These are phyloP conservation scores for Arnoldichthys spilopterus DNA, from an alignment of 2,797 vertebrate species.

Conservation along the genomic window DNA sequence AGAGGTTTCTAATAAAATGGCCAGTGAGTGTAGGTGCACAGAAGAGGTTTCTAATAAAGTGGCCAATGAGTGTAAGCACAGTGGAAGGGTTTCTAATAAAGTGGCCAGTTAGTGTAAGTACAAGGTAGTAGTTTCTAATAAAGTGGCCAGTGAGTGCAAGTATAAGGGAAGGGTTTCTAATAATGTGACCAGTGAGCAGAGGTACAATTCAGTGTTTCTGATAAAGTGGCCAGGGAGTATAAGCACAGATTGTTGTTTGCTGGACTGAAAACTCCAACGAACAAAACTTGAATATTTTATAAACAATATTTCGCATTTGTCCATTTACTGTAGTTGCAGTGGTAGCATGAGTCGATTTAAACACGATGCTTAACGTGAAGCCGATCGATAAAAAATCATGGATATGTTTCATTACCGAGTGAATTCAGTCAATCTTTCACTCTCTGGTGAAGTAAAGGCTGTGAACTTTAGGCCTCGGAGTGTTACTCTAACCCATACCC, in stretches of 20 bases:
- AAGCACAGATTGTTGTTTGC: neutral
- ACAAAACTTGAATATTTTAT: conserved; percentile 40
- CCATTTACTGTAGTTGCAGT: conserved; percentile 2
- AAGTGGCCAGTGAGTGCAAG: neutral
- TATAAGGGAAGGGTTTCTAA: neutral
- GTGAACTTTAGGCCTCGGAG: conserved; percentile 20
- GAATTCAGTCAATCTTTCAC: neutral
- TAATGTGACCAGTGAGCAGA: neutral
- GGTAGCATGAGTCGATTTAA: conserved; percentile 38
- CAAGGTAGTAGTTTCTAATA: neutral
- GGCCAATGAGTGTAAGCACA: too few species aligned
- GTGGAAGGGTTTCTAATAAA: too few species aligned
- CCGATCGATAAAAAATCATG: conserved; percentile 3
- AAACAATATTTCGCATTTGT: conserved; percentile 27
- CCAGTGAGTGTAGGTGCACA: too few species aligned
- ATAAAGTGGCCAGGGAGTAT: neutral
- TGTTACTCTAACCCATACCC: conserved; percentile 55
- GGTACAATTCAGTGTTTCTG: neutral
- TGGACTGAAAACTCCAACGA: too few species aligned
- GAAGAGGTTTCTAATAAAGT: too few species aligned
- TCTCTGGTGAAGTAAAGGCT: conserved; percentile 9
- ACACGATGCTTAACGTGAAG: conserved; percentile 17
- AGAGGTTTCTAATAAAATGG: too few species aligned
- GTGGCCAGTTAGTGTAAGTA: neutral
- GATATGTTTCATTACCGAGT: neutral